Base-by-base conservation (phyloP, 1,140 invertebrate species). In the Marisa cornuarietis region DNA sequence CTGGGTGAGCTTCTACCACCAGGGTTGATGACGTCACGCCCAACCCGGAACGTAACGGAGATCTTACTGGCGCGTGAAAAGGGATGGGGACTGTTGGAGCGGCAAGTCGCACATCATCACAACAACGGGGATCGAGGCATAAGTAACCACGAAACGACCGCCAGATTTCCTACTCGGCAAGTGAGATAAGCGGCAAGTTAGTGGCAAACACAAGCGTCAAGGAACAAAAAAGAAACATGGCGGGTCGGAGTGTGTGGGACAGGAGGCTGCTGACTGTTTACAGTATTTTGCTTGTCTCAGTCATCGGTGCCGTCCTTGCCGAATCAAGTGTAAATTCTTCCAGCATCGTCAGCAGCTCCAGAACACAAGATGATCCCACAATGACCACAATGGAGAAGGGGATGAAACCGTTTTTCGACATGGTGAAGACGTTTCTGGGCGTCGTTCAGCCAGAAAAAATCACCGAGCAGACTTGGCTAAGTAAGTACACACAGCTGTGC, bases 361-460 rank as follows among this genome's bases (percentile, higher is more conserved):
- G 51, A 10, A 22, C 66, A 5, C 42, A 51, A 24, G 71, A 49
- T 31, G 63, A 52, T 22, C n/a, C 24, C 24, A 61, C 54, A 52
- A 61, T n/a, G 24, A 71, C 68, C 6, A 71, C 84, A 18, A 52
- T 86, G 16, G 81, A 86, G 62, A 86, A 85, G 71, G 85, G 85
- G 42, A 86, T 85, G 79, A 68, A 81, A 58, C 76, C 79, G 71
- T 81, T 87, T 31, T 85, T 78, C 81, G 76, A 83, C 65, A 76
- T 86, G 52, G 78, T 78, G 42, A 83, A 86, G 74, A 66, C 78
- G 65, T 87, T 87, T 81, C 80, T 87, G 16, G 81, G 84, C 42
- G 73, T 74, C 1, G 79, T 83, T 16, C 83, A 83, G 69, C 72
- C 79, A 14, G 26, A 81, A 6, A 80, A 82, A 20, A 71, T 85